Evolutionary conservation across 2,113 vertebrate genomes (phyloP).

Genomic region (Carollia perspicillata): DNA sequence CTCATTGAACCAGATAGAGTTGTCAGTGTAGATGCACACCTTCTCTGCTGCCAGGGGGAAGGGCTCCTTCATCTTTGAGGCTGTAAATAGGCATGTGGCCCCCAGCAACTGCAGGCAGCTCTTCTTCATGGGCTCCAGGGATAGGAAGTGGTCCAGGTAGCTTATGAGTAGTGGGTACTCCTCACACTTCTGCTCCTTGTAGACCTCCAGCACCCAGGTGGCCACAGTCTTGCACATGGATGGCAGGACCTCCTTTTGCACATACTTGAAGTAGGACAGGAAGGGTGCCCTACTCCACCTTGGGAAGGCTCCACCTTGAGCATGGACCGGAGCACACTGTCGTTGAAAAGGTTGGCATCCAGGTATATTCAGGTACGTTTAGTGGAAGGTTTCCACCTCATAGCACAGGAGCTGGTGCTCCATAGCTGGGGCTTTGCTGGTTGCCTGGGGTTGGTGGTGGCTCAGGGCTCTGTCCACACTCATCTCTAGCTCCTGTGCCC

Average conservation of each 20-base stretch:
- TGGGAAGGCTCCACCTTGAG: constrained; percentile 92
- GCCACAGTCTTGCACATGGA: constrained; percentile 98
- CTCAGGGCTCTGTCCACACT: not conserved
- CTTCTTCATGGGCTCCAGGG: constrained; percentile 93
- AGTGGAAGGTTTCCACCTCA: constrained; percentile 95
- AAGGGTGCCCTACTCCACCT: no score
- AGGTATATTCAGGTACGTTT: constrained; percentile 94
- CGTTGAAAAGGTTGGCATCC: constrained; percentile 94
- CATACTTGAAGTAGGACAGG: constrained; percentile 97
- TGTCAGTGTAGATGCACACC: constrained; percentile 97
- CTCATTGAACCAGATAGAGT: constrained; percentile 93
- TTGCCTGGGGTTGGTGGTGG: not conserved
- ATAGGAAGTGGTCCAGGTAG: constrained; percentile 97
- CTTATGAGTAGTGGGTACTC: constrained; percentile 98
- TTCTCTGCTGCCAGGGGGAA: constrained; percentile 96
- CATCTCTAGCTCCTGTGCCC: not conserved
- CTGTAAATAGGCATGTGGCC: constrained; percentile 97
- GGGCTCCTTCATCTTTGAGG: constrained; percentile 99
- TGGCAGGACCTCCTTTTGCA: constrained; percentile 95
- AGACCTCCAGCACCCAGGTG: constrained; percentile 99
- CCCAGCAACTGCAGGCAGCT: constrained; percentile 94
- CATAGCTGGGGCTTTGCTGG: constrained; percentile 82
- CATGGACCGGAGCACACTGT: constrained; percentile 94
- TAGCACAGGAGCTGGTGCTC: constrained; percentile 98
- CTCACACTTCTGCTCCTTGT: constrained; percentile 98